Conservation (phyloP, 2,797 vertebrate species). For the Syngnathus rostellatus region DNA sequence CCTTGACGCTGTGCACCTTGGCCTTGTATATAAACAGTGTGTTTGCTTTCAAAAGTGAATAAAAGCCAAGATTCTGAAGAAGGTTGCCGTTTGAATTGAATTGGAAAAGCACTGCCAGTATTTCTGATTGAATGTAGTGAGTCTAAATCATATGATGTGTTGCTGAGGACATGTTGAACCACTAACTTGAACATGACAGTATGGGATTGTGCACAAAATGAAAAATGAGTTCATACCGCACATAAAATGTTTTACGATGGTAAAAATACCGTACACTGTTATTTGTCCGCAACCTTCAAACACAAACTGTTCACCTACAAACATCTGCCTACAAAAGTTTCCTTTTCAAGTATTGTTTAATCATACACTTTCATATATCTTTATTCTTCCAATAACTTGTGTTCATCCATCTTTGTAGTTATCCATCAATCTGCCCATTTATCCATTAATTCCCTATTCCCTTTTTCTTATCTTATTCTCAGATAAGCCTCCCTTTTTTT, state of each 20-base stretch:
- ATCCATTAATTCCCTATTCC: constrained; percentile 19
- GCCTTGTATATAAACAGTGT: not conserved
- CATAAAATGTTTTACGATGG: not conserved
- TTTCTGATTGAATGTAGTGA: not conserved
- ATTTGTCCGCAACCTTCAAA: not conserved
- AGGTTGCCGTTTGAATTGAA: not conserved
- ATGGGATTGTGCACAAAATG: not conserved
- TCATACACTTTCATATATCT: constrained; percentile 17
- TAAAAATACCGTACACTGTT: not conserved
- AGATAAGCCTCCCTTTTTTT: constrained; percentile 22
- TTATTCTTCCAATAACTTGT: constrained; percentile 24
- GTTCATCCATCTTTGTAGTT: constrained; percentile 25
- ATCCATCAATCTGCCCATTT: constrained; percentile 35
- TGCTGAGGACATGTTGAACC: not conserved
- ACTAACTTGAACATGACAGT: not conserved
- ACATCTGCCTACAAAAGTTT: not conserved
- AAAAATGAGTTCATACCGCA: not conserved
- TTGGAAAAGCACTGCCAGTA: not conserved
- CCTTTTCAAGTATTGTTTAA: not conserved
- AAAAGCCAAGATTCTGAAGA: not conserved
- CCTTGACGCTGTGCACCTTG: not conserved
- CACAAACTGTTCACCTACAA: not conserved
- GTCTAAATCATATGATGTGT: not conserved
- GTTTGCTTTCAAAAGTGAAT: not conserved
- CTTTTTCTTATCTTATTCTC: constrained; percentile 28